Base-by-base conservation (phyloP, 2,797 vertebrate genomes). In the Dendrocincla fuliginosa region DNA sequence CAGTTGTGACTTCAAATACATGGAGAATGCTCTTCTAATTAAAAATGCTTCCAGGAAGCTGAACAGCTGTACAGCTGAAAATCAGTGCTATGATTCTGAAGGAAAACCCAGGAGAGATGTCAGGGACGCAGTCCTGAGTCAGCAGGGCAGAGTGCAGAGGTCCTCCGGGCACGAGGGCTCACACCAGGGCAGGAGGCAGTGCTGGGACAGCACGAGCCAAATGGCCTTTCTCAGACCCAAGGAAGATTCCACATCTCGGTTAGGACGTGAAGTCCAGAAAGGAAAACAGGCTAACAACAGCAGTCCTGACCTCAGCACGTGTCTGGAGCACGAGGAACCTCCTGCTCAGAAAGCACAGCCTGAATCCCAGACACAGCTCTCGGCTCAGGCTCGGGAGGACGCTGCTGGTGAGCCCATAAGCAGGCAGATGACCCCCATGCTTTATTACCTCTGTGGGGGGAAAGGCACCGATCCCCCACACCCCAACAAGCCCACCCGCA, bases 391-490 rank as follows among this genome's bases (percentile, higher is more conserved):
- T 6, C 61, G 90, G 68, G 95, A 94, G 14, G 97, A 98, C 37
- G 78, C 95, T 61, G 97, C 97, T 84, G 98, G 96, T 25, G 98
- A 98, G 11, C 98, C 98, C 84, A 99, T 99, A 89, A 99, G 97
- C 93, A 99, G 98, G 96, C 98, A 98, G 96, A 98, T 97, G 4
- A 99, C 99, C 28, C 99, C 99, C 1, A 98, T 99, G 84, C 97
- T 99, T 69, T 99, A 99, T 75, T 98, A 98, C 23, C 98, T 99
- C 25, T 98, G 98, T 15, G 98, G 98, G 69, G 98, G 98, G 42
- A 98, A 77, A 95, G 87, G 83, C 74, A 73, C 39, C 33, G 3
- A 1, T 9, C 19, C 68, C 65, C 60, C 83, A 67, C 89, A 61
- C 25, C 60, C 41, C 71, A 53, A 2, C 64, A 68, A 93, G 10